These are phyloP conservation scores for Dasysyrphus tricinctus DNA, from an alignment of 2,888 invertebrate species.

Conservation along the genomic window DNA sequence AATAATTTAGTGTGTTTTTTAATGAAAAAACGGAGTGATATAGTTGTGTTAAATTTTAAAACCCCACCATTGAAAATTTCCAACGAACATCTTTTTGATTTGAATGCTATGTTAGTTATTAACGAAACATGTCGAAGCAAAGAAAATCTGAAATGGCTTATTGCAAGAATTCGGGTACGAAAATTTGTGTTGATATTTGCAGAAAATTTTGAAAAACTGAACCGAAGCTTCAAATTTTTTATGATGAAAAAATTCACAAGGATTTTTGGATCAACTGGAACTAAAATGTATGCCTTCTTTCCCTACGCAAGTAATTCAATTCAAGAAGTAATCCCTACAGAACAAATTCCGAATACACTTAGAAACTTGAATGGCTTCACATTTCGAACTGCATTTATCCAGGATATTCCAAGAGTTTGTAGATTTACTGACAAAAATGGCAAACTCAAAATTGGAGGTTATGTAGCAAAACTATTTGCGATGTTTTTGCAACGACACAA, in stretches of 20 bases:
- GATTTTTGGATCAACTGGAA: conserved; percentile 7
- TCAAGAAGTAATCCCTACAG: neutral
- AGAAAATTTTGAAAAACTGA: neutral
- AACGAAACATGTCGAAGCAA: neutral
- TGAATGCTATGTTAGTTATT: neutral
- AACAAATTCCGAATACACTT: neutral
- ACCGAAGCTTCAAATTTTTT: neutral
- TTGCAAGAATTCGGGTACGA: neutral
- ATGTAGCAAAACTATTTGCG: too few relatives aligned
- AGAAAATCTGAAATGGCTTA: neutral
- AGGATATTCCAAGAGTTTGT: conserved; percentile 5
- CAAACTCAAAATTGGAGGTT: too few relatives aligned
- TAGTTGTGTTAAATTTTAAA: neutral
- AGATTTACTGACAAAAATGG: too few relatives aligned
- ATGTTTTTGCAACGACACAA: neutral
- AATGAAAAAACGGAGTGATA: neutral
- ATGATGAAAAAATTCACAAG: neutral
- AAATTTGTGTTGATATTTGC: neutral
- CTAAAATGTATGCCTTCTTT: neutral
- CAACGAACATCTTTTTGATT: neutral
- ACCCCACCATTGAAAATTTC: neutral
- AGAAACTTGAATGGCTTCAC: neutral
- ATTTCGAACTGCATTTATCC: neutral
- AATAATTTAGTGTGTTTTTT: neutral
- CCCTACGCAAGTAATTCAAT: conserved; percentile 1